These are phyloP conservation scores for Tryphoninae sp. DNA, from an alignment of 2,888 invertebrate species.

Conservation along the genomic window DNA sequence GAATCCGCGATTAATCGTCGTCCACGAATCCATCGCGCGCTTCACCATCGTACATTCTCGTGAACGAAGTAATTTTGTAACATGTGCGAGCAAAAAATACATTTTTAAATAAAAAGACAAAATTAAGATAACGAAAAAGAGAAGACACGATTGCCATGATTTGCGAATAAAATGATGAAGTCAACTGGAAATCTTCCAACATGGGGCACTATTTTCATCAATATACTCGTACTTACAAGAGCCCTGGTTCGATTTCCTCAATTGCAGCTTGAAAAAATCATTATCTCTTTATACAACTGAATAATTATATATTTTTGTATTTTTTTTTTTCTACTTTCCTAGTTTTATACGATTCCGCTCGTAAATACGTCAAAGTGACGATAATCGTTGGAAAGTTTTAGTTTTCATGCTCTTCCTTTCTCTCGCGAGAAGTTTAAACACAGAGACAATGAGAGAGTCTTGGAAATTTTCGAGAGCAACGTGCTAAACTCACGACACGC, in stretches of 20 bases:
- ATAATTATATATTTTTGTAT: constrained; percentile 19
- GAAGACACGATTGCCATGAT: constrained; percentile 1
- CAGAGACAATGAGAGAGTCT: not conserved
- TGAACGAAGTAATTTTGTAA: constrained; percentile 11
- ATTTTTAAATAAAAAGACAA: not conserved
- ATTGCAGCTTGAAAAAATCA: constrained; percentile 77
- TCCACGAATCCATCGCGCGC: not conserved
- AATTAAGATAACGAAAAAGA: constrained; percentile 4
- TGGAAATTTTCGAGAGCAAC: not conserved
- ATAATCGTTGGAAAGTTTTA: not conserved
- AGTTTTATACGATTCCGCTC: constrained; percentile 11
- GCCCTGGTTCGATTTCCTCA: constrained; percentile 66
- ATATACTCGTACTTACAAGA: constrained; percentile 73
- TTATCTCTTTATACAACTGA: constrained; percentile 32
- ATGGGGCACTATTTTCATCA: constrained; percentile 34
- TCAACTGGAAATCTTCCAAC: constrained; percentile 34
- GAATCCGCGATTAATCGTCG: constrained; percentile 26
- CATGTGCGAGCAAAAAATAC: constrained; percentile 24
- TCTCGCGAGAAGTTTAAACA: no score
- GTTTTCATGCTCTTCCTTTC: not conserved
- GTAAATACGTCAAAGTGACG: not conserved
- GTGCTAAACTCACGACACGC: not conserved
- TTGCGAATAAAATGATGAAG: constrained; percentile 6
- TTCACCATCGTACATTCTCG: not conserved
- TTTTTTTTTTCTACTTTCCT: constrained; percentile 26